Evolutionary conservation across 2,113 vertebrate genomes (phyloP), one percentile per base, ranked within the genome.

Genomic region (Sinocyclocheilus anshuiensis): DNA sequence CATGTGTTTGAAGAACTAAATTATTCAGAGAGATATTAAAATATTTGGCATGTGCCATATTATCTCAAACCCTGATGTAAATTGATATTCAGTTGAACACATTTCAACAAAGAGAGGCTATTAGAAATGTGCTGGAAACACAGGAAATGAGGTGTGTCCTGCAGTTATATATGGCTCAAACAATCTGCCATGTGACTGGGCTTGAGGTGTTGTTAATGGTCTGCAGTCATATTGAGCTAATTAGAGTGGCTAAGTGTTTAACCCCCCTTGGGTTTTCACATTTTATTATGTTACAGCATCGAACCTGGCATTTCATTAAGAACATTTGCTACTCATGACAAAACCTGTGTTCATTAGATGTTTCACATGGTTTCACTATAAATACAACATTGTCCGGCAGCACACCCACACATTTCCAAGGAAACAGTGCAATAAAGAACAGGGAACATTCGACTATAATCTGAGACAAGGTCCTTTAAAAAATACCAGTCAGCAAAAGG

Each of bases 401-500:
- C 18, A 33, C 65, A 82, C 63, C 80, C 63, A 69, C 45, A 18
- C 36, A 48, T 48, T 82, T 82, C 24, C 63, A 53, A 71, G 45
- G 24, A 50, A 48, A 81, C 59, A 11, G 59, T 0, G 22, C 33
- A n/a, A 39, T 39, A 15, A 80, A 61, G 20, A 75, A 63, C 53
- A 36, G 10, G 18, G 77, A 57, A 45, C 55, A 61, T 42, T 79
- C 33, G 0, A 11, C 36, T 81, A 22, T 42, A 61, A 59, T 45
- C n/a, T 81, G n/a, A 45, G 24, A 26, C 20, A 80, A 81, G 79
- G 39, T 48, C 42, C 24, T 82, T 82, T 48, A 75, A 39, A 76
- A 65, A 67, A 81, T 24, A 80, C 20, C 33, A 81, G 59, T 65
- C 79, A 81, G 79, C 79, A 81, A 81, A 67, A 48, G n/a, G 36